These are phyloP conservation scores for Cephus rjabovi DNA, from an alignment of 2,888 invertebrate species.

Conservation along the genomic window DNA sequence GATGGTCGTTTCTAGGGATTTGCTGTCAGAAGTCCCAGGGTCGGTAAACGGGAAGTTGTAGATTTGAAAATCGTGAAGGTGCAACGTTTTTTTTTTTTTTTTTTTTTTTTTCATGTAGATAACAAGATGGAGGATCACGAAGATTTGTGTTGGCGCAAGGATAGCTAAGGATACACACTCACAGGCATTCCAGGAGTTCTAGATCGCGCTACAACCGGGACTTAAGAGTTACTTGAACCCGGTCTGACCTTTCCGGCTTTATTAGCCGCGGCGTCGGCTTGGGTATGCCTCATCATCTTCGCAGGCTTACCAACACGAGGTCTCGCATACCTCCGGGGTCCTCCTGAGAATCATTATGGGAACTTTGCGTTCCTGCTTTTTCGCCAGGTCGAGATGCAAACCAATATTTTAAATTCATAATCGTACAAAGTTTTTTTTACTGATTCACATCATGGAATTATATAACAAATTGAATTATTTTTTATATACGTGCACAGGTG, in stretches of 20 bases:
- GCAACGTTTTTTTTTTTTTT: background rate
- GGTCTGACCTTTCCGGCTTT: constrained; percentile 57
- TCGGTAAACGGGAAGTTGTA: background rate
- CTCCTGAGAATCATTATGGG: constrained; percentile 20
- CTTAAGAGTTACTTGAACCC: constrained; percentile 44
- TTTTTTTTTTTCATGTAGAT: background rate
- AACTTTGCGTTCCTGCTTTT: background rate
- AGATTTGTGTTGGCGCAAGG: background rate
- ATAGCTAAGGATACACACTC: background rate
- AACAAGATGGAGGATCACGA: background rate
- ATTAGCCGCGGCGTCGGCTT: constrained; percentile 45
- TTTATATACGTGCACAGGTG: background rate
- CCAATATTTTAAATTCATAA: background rate
- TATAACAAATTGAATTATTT: background rate
- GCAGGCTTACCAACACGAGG: constrained; percentile 36
- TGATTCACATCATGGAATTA: background rate
- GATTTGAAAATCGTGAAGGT: background rate
- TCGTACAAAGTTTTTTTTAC: background rate
- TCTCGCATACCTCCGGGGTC: constrained; percentile 49
- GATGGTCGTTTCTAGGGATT: background rate
- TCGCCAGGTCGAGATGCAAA: background rate
- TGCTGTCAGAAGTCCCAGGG: background rate
- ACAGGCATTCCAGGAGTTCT: constrained; percentile 9
- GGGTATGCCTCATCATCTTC: constrained; percentile 50
- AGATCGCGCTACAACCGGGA: constrained; percentile 15